A percentile compares a stretch with the other conserved stretches of the same genome.
Evolutionary conservation across 2,888 invertebrate species (phyloP).

Genomic region (Clepsis dumicolana): DNA sequence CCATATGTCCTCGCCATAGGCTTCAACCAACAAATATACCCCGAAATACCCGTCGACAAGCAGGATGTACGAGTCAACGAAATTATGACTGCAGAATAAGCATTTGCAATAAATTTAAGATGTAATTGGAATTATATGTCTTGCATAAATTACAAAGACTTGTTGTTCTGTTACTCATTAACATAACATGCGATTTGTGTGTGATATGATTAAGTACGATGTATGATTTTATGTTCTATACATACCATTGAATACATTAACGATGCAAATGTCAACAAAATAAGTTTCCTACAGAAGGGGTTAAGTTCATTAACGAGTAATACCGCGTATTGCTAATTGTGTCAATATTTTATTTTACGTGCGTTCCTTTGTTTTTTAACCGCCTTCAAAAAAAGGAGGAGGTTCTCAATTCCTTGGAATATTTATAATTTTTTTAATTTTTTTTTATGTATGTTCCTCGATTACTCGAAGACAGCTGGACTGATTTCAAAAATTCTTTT

Average conservation of each 20-base stretch:
- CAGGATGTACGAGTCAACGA: conserved; percentile 89
- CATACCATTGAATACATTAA: background rate
- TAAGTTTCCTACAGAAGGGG: background rate
- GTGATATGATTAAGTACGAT: background rate
- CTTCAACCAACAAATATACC: conserved; percentile 91
- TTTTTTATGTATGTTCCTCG: too few species aligned
- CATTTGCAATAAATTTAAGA: background rate
- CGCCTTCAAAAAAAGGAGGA: too few species aligned
- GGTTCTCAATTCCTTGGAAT: too few species aligned
- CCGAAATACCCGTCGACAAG: conserved; percentile 88
- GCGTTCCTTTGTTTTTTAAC: background rate
- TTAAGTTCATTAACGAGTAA: background rate
- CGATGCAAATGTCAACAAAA: background rate
- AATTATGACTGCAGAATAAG: conserved; percentile 77
- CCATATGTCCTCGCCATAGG: conserved; percentile 87
- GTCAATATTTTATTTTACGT: background rate
- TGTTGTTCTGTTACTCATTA: background rate
- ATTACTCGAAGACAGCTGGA: too few species aligned
- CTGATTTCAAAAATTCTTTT: too few species aligned
- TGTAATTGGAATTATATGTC: background rate
- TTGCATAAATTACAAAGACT: background rate
- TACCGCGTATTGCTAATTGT: background rate
- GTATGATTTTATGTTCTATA: background rate
- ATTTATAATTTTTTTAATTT: too few species aligned
- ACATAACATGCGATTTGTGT: background rate